A percentile compares a stretch with the other conserved stretches of the same genome.
Evolutionary conservation across 2,113 vertebrate species (phyloP).

Genomic region (Odontophorus gujanensis): DNA sequence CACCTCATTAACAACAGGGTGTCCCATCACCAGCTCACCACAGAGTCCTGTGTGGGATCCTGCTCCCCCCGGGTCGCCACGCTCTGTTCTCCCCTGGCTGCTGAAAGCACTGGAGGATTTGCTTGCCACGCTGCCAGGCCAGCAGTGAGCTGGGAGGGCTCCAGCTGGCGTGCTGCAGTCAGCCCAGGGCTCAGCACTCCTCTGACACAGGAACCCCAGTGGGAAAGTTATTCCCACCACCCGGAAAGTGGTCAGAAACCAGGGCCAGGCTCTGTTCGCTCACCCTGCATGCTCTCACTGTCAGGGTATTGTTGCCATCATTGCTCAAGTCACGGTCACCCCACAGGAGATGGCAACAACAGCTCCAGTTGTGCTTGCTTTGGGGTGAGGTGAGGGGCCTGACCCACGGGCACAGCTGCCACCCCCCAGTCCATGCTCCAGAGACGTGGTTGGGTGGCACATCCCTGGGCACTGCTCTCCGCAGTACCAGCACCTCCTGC

Average conservation of each 20-base stretch:
- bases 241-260: background rate
- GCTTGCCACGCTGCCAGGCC: background rate
- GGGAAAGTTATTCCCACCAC: slow-evolving; percentile 20
- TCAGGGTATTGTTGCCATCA: background rate
- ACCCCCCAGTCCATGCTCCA: background rate
- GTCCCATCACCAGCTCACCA: background rate
- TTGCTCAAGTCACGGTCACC: background rate
- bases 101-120: background rate
- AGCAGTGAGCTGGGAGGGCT: background rate
- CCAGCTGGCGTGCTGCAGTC: background rate
- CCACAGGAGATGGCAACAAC: too few species aligned
- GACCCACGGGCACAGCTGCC: background rate
- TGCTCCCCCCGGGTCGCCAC: accelerated
- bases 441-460: background rate
- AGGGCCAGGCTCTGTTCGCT: background rate
- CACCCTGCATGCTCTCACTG: background rate
- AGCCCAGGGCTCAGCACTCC: background rate
- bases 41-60: background rate
- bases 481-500: background rate
- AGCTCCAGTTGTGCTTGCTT: accelerated
- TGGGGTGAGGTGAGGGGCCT: accelerated
- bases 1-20: slow-evolving; percentile 13
- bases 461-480: accelerated
- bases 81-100: background rate
- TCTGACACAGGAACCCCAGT: background rate